These are phyloP conservation scores for Kryptolebias marmoratus DNA, from an alignment of 2,113 vertebrate genomes.

Conservation along the genomic window DNA sequence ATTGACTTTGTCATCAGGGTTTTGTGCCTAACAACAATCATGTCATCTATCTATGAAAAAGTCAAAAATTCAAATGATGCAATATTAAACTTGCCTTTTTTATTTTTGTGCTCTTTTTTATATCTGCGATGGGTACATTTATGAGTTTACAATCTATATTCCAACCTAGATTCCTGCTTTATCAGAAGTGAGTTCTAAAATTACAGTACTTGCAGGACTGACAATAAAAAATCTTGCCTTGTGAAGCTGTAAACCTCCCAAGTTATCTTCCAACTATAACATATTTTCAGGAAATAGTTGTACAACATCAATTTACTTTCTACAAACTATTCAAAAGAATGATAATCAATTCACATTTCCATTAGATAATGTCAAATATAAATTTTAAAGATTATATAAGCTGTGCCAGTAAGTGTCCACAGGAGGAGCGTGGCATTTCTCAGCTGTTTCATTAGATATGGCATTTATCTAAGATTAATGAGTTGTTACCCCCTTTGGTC, in stretches of 20 bases:
- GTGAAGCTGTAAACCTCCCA: background rate
- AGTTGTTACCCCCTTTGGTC: conserved; percentile 12
- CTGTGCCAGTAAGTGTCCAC: background rate
- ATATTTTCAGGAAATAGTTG: background rate
- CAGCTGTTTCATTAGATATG: conserved; percentile 24
- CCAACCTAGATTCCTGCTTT: background rate
- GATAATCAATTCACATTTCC: background rate
- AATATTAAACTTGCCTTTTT: background rate
- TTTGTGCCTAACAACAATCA: too few relatives aligned
- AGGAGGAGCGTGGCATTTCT: conserved; percentile 22
- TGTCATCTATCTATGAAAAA: too few relatives aligned
- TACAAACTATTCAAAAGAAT: background rate
- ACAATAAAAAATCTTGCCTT: too few relatives aligned
- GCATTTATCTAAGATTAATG: conserved; percentile 41
- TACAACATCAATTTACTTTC: background rate
- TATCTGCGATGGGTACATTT: too few relatives aligned
- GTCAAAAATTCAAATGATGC: too few relatives aligned
- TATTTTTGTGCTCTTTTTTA: background rate
- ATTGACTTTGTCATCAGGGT: too few relatives aligned
- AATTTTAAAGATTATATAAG: conserved; percentile 7
- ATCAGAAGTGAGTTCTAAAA: too few relatives aligned
- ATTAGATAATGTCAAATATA: conserved; percentile 6
- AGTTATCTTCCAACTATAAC: background rate
- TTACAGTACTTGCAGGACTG: too few relatives aligned
- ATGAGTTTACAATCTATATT: background rate